phyloP scores from a whole-genome alignment of 35 echinoderm and acorn worm genomes.

The Diadema setosum region DNA sequence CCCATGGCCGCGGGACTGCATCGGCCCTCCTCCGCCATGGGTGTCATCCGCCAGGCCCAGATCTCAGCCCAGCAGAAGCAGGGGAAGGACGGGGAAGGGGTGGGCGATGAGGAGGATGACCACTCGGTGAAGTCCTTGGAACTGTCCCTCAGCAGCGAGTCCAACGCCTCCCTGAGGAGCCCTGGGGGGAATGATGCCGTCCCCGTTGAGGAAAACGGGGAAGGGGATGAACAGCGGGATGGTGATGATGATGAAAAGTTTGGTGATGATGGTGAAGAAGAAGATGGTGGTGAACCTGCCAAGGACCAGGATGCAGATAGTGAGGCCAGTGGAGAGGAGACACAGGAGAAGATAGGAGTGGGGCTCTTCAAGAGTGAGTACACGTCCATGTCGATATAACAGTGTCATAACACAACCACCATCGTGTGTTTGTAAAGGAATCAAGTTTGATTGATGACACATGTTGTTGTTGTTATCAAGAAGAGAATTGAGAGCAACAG shows the following conservation, averaged over 20 bases:
- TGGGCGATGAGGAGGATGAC: not conserved
- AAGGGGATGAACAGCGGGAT: not conserved
- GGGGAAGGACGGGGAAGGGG: not conserved
- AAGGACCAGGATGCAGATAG: not conserved
- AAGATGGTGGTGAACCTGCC: not conserved
- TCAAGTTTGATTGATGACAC: too few species aligned
- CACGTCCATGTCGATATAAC: too few species aligned
- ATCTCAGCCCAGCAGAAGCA: not conserved
- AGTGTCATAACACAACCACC: too few species aligned
- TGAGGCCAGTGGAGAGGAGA: too few species aligned
- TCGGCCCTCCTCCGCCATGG: slow-evolving; percentile 57
- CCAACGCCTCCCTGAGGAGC: not conserved
- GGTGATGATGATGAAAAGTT: not conserved
- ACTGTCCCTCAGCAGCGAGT: not conserved
- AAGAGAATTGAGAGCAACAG: too few species aligned
- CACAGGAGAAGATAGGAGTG: not conserved
- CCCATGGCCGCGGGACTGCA: slow-evolving; percentile 25
- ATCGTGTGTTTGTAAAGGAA: too few species aligned
- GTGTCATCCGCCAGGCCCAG: slow-evolving; percentile 57
- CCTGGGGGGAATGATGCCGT: not conserved
- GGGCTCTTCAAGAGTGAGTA: not conserved
- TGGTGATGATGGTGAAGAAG: not conserved
- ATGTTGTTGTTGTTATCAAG: too few species aligned
- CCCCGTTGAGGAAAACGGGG: not conserved
- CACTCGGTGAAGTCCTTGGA: not conserved